Evolutionary conservation across 2,888 invertebrate species (phyloP).

Genomic region (Coecobrya sp.): DNA sequence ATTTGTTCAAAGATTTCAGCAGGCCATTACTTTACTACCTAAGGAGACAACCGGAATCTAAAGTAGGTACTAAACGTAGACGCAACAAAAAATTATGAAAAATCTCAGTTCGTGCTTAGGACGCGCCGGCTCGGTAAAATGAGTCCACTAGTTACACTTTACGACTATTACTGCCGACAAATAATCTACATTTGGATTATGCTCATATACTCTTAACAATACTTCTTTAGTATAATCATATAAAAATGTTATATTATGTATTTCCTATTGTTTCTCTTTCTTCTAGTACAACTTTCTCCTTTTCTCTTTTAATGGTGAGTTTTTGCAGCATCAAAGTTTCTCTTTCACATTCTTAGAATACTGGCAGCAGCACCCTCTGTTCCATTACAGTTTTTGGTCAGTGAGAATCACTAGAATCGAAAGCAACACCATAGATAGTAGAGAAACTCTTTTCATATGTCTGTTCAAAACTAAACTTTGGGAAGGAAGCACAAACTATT

Average conservation of each 20-base stretch:
- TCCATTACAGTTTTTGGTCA: not conserved
- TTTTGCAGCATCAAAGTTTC: not conserved
- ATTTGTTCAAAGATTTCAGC: not conserved
- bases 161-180: not conserved
- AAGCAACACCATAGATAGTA: not conserved
- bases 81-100: not conserved
- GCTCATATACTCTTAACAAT: not conserved
- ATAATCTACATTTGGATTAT: slow-evolving; percentile 10
- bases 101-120: not conserved
- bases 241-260: not conserved
- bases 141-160: slow-evolving; percentile 7
- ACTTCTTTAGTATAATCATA: no score
- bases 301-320: not conserved
- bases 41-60: not conserved
- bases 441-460: not conserved
- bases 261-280: not conserved
- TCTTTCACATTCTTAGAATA: not conserved
- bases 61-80: slow-evolving; percentile 14
- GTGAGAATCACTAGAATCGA: no score
- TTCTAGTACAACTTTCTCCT: not conserved
- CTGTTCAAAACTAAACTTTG: not conserved
- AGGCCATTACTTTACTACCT: not conserved
- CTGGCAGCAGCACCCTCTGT: not conserved
- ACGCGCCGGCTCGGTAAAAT: not conserved
- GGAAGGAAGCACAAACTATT: slow-evolving; percentile 26